Evolutionary conservation across 2,888 invertebrate species (phyloP).

Genomic region (Timema podura): DNA sequence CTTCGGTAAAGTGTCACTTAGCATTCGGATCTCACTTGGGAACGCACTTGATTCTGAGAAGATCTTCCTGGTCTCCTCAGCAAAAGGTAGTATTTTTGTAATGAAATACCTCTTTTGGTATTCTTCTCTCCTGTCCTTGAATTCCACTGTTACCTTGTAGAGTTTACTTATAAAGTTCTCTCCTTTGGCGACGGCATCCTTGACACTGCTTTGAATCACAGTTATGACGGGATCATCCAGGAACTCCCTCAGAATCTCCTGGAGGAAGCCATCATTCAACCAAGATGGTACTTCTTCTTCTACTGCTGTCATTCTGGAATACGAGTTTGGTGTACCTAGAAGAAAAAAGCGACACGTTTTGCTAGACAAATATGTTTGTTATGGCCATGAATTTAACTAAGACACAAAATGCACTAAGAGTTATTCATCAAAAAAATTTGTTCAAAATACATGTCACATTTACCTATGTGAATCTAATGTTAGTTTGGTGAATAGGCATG

Average conservation of each 20-base stretch:
- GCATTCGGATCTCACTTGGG: conserved; percentile 22
- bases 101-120: conserved; percentile 14
- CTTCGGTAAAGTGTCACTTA: conserved; percentile 17
- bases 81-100: conserved; percentile 22
- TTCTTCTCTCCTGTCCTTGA: neutral
- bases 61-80: conserved; percentile 18
- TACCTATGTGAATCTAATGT: too few relatives aligned
- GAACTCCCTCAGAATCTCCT: neutral
- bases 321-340: too few relatives aligned
- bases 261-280: too few relatives aligned
- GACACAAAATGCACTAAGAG: too few relatives aligned
- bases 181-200: conserved; percentile 12
- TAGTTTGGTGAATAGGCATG: too few relatives aligned
- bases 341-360: too few relatives aligned
- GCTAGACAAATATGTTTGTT: too few relatives aligned
- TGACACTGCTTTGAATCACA: neutral
- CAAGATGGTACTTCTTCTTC: too few relatives aligned
- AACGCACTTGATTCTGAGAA: conserved; percentile 16
- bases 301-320: too few relatives aligned
- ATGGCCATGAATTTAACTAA: too few relatives aligned
- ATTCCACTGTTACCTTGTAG: conserved; percentile 1
- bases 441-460: too few relatives aligned
- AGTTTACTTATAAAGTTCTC: conserved; percentile 20
- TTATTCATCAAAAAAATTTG: too few relatives aligned
- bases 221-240: neutral